Evolutionary conservation across 2,888 invertebrate genomes (phyloP).

Genomic region (Chaitophorus viminalis): DNA sequence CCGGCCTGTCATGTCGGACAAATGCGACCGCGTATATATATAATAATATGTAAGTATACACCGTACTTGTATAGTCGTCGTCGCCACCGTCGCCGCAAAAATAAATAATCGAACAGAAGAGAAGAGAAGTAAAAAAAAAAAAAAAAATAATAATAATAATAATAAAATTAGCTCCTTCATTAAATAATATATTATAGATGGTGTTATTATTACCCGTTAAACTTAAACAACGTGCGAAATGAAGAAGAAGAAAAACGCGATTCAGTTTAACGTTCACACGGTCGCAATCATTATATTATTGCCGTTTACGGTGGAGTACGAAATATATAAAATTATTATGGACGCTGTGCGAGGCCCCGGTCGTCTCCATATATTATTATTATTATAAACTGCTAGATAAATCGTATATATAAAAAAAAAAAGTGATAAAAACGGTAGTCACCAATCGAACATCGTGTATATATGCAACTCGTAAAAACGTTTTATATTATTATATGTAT

Average conservation of each 20-base stretch:
- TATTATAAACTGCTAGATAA: too few species aligned
- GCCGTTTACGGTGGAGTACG: neutral
- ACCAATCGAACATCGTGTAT: too few species aligned
- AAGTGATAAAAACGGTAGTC: neutral
- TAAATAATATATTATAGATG: too few species aligned
- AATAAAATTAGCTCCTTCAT: neutral
- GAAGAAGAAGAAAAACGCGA: neutral
- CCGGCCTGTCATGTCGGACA: constrained; percentile 50
- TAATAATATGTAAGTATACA: too few species aligned
- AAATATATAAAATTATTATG: neutral
- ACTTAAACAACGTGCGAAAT: neutral
- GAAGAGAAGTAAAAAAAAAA: neutral
- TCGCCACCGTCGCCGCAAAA: constrained; percentile 30
- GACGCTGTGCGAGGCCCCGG: neutral
- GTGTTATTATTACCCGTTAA: constrained; percentile 23
- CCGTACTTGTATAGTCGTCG: neutral
- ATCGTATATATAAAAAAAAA: neutral
- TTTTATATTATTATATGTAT: too few species aligned
- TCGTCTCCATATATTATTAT: too few species aligned
- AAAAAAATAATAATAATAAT: too few species aligned
- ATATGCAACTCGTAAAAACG: too few species aligned
- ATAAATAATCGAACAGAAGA: constrained; percentile 34
- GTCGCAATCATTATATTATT: constrained; percentile 27
- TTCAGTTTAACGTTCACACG: constrained; percentile 34
- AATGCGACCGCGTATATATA: constrained; percentile 27